Evolutionary conservation across 2,888 invertebrate species (phyloP).

Genomic region (Stomorhina lunata): DNA sequence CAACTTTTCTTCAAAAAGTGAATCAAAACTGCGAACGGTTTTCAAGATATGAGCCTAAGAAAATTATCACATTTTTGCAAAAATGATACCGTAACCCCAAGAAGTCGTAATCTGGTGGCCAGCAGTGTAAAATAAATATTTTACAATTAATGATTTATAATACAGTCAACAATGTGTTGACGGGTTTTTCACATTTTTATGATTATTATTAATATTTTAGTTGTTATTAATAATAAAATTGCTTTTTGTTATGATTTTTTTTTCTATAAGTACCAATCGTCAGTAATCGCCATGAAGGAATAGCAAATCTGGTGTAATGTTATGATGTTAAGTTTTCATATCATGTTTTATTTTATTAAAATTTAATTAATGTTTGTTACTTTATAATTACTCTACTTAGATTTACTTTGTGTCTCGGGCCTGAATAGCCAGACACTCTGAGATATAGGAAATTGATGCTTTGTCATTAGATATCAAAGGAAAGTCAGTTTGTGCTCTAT

Average conservation of each 20-base stretch:
- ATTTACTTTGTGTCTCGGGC: constrained; percentile 41
- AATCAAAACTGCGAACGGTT: no score
- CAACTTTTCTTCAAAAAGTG: no score
- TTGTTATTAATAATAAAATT: not conserved
- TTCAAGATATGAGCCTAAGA: no score
- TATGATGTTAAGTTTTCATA: constrained; percentile 32
- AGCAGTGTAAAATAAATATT: not conserved
- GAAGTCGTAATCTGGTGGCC: no score
- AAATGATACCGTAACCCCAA: no score
- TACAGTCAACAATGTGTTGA: constrained; percentile 44
- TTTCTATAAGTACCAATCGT: no score
- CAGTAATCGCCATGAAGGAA: no score
- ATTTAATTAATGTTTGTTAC: constrained; percentile 51
- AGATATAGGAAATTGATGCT: constrained; percentile 59
- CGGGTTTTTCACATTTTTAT: constrained; percentile 23
- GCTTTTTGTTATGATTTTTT: no score
- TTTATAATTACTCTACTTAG: constrained; percentile 36
- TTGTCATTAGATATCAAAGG: constrained; percentile 52
- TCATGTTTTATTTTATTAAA: constrained; percentile 49
- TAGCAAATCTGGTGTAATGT: no score
- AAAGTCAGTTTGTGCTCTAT: constrained; percentile 51
- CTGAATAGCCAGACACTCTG: no score
- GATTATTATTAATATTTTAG: not conserved
- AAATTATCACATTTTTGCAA: no score
- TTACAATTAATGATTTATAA: constrained; percentile 23